Base-by-base conservation (phyloP, 2,888 invertebrate genomes). In the Dendrolimus pini region DNA sequence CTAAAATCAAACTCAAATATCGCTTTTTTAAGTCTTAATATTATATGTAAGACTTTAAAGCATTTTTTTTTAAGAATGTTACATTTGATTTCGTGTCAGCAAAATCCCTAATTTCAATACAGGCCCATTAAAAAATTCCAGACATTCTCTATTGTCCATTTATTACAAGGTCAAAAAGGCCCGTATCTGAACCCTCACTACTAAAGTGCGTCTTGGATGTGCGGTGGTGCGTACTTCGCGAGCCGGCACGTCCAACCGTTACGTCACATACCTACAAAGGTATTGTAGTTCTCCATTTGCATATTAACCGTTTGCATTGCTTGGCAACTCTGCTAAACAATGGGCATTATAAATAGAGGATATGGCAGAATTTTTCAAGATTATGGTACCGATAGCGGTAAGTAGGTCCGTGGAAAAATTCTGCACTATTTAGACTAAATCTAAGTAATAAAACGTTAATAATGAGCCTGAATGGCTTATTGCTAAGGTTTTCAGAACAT, bases 251-350 rank as follows among this genome's bases (percentile, higher is more conserved):
- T 47, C 47, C 47, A 30, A 47, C 47, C 47, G 47, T 47, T 47
- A 47, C 47, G 10, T 47, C 47, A 47, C 47, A 47, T 47, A 47
- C 47, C 47, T 47, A 47, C 47, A 47, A 47, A 47, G 47, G 47
- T 47, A 47, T 47, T 47, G 47, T 47, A 47, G 9, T 47, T 12
- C 41, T 61, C 55, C 65, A 77, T 78, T 77, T 70, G 68, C 75
- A 77, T 78, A 78, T 71, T 72, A 78, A 74, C 78, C 66, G 75
- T 56, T 56, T 56, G 30, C 30, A 30, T 30, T 30, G 47, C 47
- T 47, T 47, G 47, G 47, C 47, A 47, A 47, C 47, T 30, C 30
- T 47, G 47, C 12, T 47, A 10, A 47, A 47, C 47, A 47, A 47
- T 47, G 47, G 47, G 47, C 47, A 47, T 47, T 47, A 47, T 47